A percentile compares a stretch with the other conserved stretches of the same genome.
Conservation (phyloP, 2,888 invertebrate genomes). For the Ormyrus labotus region DNA sequence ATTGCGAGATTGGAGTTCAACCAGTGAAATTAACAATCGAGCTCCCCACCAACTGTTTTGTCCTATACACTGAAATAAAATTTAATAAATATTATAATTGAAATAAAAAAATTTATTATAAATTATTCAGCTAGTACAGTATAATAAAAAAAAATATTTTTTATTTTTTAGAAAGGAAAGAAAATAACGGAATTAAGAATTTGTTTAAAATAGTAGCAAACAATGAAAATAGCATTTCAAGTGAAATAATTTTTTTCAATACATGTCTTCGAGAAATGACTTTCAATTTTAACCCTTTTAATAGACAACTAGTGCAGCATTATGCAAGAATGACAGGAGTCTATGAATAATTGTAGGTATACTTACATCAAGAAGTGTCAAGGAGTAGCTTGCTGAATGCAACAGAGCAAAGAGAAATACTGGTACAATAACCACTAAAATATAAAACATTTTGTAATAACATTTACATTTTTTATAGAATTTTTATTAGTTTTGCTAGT, state of each 20-base stretch:
- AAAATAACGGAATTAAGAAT: background rate
- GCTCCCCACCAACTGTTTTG: slow-evolving; percentile 94
- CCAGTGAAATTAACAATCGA: slow-evolving; percentile 88
- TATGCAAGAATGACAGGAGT: slow-evolving; percentile 41
- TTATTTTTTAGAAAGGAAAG: background rate
- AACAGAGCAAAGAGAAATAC: slow-evolving; percentile 93
- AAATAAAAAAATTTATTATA: background rate
- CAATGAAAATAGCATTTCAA: background rate
- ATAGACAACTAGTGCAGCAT: slow-evolving; percentile 14
- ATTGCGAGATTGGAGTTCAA: slow-evolving; percentile 93
- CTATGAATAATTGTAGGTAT: slow-evolving; percentile 56
- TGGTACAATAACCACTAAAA: slow-evolving; percentile 91
- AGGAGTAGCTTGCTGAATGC: slow-evolving; percentile 94
- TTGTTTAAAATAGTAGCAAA: background rate
- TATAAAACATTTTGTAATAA: slow-evolving; percentile 45
- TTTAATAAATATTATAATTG: background rate
- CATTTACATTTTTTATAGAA: background rate
- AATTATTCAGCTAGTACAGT: no score
- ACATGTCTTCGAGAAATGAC: slow-evolving; percentile 38
- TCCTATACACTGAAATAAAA: slow-evolving; percentile 85
- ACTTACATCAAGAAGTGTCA: slow-evolving; percentile 94
- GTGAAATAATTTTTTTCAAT: background rate
- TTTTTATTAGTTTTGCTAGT: background rate
- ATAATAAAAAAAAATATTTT: background rate
- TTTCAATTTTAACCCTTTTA: slow-evolving; percentile 31